Evolutionary conservation across 1,140 invertebrate species (phyloP).

Genomic region (Chymomyza costata): DNA sequence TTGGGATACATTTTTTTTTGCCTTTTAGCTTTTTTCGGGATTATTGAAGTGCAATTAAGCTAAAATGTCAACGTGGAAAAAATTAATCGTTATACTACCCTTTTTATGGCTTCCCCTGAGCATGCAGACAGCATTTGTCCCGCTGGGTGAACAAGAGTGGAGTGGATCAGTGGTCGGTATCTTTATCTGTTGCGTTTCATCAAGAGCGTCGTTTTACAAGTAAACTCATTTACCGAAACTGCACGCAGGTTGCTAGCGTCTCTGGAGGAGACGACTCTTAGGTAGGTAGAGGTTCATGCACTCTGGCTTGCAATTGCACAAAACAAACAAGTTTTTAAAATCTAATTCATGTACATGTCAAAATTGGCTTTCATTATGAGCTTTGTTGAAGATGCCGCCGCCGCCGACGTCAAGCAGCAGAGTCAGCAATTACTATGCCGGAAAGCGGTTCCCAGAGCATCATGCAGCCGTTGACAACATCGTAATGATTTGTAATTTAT

Average conservation of each 20-base stretch:
- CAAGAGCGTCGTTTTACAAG: conserved; percentile 35
- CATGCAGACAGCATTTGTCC: background rate
- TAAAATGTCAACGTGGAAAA: conserved; percentile 73
- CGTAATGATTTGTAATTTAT: conserved; percentile 71
- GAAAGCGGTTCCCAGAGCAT: background rate
- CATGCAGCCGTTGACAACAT: conserved; percentile 14
- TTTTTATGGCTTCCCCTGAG: conserved; percentile 61
- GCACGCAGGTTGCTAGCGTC: background rate
- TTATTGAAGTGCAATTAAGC: conserved; percentile 75
- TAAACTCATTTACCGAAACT: conserved; percentile 45
- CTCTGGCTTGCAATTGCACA: conserved; percentile 26
- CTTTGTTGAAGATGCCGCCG: conserved; percentile 38
- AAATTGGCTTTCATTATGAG: conserved; percentile 52
- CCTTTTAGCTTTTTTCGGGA: conserved; percentile 61
- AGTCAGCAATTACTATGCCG: no score
- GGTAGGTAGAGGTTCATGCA: background rate
- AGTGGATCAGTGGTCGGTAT: background rate
- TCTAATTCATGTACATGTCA: conserved; percentile 73
- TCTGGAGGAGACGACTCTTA: no score
- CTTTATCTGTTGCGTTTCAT: conserved; percentile 42
- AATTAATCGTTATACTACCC: conserved; percentile 73
- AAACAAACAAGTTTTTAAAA: conserved; percentile 30
- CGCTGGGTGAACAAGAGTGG: no score
- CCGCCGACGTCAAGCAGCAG: conserved; percentile 8
- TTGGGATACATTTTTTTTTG: conserved; percentile 37